Evolutionary conservation across 2,888 invertebrate genomes (phyloP), one percentile per base, ranked within the genome.

Genomic region (Andrena hattorfiana): DNA sequence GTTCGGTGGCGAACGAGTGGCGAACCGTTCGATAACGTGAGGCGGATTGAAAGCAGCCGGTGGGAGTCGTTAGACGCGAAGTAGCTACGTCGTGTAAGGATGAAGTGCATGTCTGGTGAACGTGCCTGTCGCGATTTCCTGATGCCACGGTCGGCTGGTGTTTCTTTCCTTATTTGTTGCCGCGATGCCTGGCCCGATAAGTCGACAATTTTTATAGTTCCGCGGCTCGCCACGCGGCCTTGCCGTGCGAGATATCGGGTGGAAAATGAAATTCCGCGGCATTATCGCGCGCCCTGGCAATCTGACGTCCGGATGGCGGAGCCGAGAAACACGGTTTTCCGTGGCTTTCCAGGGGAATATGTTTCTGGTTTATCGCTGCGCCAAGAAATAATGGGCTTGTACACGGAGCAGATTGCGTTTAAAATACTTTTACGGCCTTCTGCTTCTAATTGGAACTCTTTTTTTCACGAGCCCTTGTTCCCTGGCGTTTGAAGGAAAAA

Each of bases 81-180:
- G 42, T 42, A 75, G 71, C 72, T 85, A 81, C 73, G 59, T 86
- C 81, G 81, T 74, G 83, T 79, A 85, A 86, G 81, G 85, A 87
- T 85, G 87, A 87, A 81, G 81, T 71, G 71, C 86, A 86, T 66
- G 85, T 77, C 77, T 62, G 71, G 20, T 32, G 81, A 85, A 83
- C 88, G 81, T 84, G 85, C 77, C 72, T 59, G 85, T 80, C 83
- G 84, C 75, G 85, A 86, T 86, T 87, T 86, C 81, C 83, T 81
- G 85, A 85, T 86, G 66, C 68, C 74, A 79, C 63, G 64, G 60
- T 59, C 80, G 70, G 72, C 71, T 75, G 64, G 80, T 67, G 83
- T 86, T 70, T 88, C 63, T 78, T 86, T 80, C 86, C 87, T 88
- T 88, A 88, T 88, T 88, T 86, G 87, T 80, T 84, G 77, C 42